Conservation (phyloP, 2,888 invertebrate species). For the Drosophila histrio region DNA sequence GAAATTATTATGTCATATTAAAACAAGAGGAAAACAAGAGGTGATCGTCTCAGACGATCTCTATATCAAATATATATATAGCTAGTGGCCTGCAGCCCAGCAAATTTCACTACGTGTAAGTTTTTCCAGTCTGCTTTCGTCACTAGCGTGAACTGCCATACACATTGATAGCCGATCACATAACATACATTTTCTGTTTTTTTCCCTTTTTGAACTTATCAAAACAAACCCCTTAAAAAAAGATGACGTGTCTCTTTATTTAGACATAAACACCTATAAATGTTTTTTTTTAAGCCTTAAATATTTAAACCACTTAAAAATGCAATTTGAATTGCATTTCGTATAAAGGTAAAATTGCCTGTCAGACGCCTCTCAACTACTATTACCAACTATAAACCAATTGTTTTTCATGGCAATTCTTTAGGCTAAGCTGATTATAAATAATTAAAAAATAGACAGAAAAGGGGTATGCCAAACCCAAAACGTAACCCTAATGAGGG, state of each 20-base stretch:
- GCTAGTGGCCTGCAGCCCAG: too few relatives aligned
- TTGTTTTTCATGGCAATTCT: slow-evolving; percentile 37
- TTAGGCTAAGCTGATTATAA: slow-evolving; percentile 69
- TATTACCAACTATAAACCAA: slow-evolving; percentile 32
- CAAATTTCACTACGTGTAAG: too few relatives aligned
- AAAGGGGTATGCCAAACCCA: slow-evolving; percentile 31
- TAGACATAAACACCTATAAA: slow-evolving; percentile 36
- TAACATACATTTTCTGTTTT: too few relatives aligned
- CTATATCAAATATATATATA: too few relatives aligned
- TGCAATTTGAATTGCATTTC: slow-evolving; percentile 17
- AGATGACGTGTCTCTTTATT: slow-evolving; percentile 7
- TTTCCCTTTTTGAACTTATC: background rate
- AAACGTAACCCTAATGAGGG: slow-evolving; percentile 64
- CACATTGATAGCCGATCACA: too few relatives aligned
- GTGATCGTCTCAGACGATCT: too few relatives aligned
- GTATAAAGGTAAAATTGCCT: slow-evolving; percentile 41
- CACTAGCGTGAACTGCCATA: too few relatives aligned
- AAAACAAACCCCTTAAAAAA: background rate
- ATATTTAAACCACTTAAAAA: slow-evolving; percentile 33
- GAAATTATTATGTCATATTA: too few relatives aligned
- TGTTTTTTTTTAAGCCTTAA: slow-evolving; percentile 2
- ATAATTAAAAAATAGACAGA: slow-evolving; percentile 62
- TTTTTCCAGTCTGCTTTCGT: too few relatives aligned
- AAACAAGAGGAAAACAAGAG: too few relatives aligned
- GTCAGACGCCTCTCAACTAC: slow-evolving; percentile 53